These are phyloP conservation scores for Eulemur coronatus DNA, from an alignment of 2,797 vertebrate species.

Conservation along the genomic window DNA sequence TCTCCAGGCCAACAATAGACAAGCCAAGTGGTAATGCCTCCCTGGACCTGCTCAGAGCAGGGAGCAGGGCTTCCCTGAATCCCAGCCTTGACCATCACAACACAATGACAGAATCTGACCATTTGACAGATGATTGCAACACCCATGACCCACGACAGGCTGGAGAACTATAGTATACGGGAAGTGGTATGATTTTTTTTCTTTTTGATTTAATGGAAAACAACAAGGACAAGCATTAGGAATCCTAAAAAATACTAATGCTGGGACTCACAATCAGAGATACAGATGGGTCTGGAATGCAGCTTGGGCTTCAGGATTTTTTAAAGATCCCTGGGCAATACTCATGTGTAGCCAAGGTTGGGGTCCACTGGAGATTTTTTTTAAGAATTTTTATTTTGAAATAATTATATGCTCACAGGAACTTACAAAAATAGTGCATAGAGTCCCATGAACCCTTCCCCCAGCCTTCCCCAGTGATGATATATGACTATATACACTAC, in stretches of 20 bases:
- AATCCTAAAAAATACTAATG: not conserved
- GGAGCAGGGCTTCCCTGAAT: not conserved
- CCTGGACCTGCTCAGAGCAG: not conserved
- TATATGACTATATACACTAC: not conserved
- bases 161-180: not conserved
- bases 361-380: not conserved
- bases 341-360: not conserved
- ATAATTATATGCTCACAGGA: not conserved
- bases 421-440: not conserved
- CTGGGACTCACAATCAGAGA: not conserved
- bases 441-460: not conserved
- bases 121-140: not conserved
- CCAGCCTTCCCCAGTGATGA: not conserved
- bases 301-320: not conserved
- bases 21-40: not conserved
- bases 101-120: not conserved
- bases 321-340: not conserved
- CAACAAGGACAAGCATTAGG: not conserved
- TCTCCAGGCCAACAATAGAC: not conserved
- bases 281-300: not conserved
- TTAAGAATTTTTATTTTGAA: not conserved
- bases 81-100: not conserved
- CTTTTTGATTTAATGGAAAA: constrained; percentile 6
- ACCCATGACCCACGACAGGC: not conserved
- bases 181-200: not conserved